Evolutionary conservation across 2,888 invertebrate species (phyloP).

Genomic region (Leptopilina syphax): DNA sequence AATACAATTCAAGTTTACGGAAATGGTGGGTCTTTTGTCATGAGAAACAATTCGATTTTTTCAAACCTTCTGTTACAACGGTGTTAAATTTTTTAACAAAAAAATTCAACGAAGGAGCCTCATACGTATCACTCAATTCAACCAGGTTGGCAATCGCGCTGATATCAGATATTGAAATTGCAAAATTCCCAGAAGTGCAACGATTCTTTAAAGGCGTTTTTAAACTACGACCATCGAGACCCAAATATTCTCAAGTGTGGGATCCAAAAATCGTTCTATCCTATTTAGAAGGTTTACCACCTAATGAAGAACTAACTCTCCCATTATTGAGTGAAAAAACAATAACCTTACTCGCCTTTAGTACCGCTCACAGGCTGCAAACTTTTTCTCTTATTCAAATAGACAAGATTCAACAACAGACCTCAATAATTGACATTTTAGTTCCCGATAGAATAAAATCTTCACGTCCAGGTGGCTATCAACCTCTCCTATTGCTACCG

Average conservation of each 20-base stretch:
- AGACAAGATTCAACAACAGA: neutral
- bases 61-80: neutral
- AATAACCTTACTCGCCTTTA: neutral
- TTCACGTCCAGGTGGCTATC: neutral
- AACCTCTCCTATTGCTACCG: neutral
- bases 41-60: slow-evolving; percentile 15
- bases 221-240: slow-evolving; percentile 21
- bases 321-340: neutral
- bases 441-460: neutral
- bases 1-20: slow-evolving; percentile 16
- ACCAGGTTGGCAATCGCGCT: slow-evolving; percentile 47
- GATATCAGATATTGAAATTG: slow-evolving; percentile 35
- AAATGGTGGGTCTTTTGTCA: slow-evolving; percentile 33
- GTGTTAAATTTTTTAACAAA: slow-evolving; percentile 22
- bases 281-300: slow-evolving; percentile 1
- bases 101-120: slow-evolving; percentile 12
- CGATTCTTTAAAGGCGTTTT: slow-evolving; percentile 41
- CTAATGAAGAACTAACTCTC: neutral
- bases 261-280: slow-evolving; percentile 27
- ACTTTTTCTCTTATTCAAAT: neutral
- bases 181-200: neutral
- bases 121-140: slow-evolving; percentile 46
- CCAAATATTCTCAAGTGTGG: slow-evolving; percentile 27
- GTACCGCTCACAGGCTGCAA: neutral
- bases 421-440: neutral